phyloP scores from a whole-genome alignment of 1,140 invertebrate genomes.

The Danaus plexippus region DNA sequence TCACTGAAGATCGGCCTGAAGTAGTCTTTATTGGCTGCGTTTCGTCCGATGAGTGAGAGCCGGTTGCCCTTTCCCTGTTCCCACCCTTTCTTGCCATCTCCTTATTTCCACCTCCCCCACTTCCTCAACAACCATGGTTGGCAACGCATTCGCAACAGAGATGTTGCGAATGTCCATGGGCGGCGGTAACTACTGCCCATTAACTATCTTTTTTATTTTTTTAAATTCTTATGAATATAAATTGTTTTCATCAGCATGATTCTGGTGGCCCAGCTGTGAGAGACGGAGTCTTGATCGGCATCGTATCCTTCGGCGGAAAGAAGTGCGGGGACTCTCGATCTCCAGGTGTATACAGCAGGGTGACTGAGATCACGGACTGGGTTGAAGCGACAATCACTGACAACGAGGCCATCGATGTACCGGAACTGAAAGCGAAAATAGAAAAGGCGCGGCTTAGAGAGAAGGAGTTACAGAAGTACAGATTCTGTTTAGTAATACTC shows the following conservation, averaged over 20 bases:
- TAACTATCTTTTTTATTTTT: too few relatives aligned
- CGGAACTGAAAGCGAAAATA: constrained; percentile 37
- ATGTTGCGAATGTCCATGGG: too few relatives aligned
- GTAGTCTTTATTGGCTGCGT: too few relatives aligned
- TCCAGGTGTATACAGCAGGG: constrained; percentile 54
- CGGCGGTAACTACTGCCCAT: too few relatives aligned
- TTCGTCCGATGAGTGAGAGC: too few relatives aligned
- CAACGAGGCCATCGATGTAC: constrained; percentile 36
- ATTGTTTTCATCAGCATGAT: constrained; percentile 38
- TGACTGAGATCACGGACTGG: constrained; percentile 49
- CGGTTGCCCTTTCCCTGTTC: too few relatives aligned
- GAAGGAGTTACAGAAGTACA: constrained; percentile 42
- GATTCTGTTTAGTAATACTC: constrained; percentile 9
- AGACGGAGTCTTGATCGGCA: constrained; percentile 48
- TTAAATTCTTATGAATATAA: too few relatives aligned
- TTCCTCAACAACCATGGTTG: too few relatives aligned
- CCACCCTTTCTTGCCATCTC: too few relatives aligned
- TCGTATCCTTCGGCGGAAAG: constrained; percentile 61
- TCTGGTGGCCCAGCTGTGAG: constrained; percentile 57
- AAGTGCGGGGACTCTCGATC: constrained; percentile 54
- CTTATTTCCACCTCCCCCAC: too few relatives aligned
- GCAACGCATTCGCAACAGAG: too few relatives aligned
- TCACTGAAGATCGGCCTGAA: too few relatives aligned
- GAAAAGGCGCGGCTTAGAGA: constrained; percentile 42
- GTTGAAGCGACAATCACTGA: constrained; percentile 40